Evolutionary conservation across 2,113 vertebrate species (phyloP).

Genomic region (Machaerirhynchus nigripectus): DNA sequence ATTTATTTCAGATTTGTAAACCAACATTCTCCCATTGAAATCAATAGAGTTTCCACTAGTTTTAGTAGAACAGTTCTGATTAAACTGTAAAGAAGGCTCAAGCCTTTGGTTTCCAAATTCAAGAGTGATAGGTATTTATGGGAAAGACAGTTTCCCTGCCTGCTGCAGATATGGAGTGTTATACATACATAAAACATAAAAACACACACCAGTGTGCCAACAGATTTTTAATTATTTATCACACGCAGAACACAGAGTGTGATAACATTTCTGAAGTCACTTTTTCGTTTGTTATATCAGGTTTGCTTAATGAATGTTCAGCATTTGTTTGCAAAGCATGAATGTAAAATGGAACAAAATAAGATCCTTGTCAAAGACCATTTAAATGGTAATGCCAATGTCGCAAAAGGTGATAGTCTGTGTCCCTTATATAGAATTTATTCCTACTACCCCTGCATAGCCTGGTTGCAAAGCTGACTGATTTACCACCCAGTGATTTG

Average conservation of each 20-base stretch:
- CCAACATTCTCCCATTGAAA: neutral
- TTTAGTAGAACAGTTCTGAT: neutral
- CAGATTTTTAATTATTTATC: constrained; percentile 69
- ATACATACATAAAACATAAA: constrained; percentile 56
- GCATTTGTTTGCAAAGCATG: constrained; percentile 37
- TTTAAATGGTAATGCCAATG: constrained; percentile 37
- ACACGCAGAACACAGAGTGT: neutral
- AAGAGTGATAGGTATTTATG: neutral
- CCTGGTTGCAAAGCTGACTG: neutral
- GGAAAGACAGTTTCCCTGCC: neutral
- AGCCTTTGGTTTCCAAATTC: neutral
- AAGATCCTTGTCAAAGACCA: constrained; percentile 43
- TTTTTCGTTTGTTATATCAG: neutral
- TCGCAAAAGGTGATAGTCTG: neutral
- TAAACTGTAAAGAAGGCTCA: neutral
- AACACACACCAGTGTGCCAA: constrained; percentile 28
- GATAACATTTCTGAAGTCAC: constrained; percentile 16
- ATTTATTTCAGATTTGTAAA: neutral
- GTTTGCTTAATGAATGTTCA: constrained; percentile 24
- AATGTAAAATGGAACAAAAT: constrained; percentile 29
- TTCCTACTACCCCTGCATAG: neutral
- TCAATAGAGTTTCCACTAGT: neutral
- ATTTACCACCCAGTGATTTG: neutral
- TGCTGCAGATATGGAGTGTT: constrained; percentile 22
- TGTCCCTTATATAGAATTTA: neutral